Percentiles rank a stretch among this genome's conserved stretches.
phyloP scores from a whole-genome alignment of 2,797 vertebrate genomes.

The Syndactyla subalaris region DNA sequence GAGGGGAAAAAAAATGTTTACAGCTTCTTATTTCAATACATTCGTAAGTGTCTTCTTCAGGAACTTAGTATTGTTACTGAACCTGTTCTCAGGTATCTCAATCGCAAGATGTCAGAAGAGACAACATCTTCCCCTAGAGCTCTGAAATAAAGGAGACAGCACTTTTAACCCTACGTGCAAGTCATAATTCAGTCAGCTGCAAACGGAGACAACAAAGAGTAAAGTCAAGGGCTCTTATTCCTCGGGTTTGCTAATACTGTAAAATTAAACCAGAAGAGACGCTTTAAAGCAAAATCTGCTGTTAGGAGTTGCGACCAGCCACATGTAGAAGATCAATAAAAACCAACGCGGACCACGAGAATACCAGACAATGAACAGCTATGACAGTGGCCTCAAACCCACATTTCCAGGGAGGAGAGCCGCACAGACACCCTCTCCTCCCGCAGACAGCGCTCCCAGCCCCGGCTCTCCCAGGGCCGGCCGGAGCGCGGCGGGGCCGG shows the following conservation, averaged over 20 bases:
- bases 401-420: not conserved
- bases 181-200: slow-evolving; percentile 3
- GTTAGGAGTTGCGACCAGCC: accelerated
- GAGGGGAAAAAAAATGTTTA: not conserved
- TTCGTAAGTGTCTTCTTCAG: not conserved
- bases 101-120: slow-evolving; percentile 57
- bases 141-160: slow-evolving; percentile 67
- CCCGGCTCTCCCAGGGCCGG: too few species aligned
- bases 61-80: slow-evolving; percentile 50
- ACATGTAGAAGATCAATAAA: too few species aligned
- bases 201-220: slow-evolving; percentile 52
- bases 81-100: slow-evolving; percentile 58
- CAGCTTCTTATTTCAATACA: slow-evolving; percentile 45
- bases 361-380: not conserved
- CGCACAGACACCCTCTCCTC: accelerated
- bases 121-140: slow-evolving; percentile 67
- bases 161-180: slow-evolving; percentile 52
- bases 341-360: not conserved
- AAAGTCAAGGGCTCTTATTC: not conserved
- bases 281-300: not conserved
- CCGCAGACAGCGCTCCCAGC: too few species aligned
- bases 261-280: not conserved
- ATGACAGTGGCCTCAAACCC: not conserved
- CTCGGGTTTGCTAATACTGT: not conserved
- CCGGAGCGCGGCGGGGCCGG: too few species aligned